Base-by-base conservation (phyloP, 2,113 vertebrate species). In the Anser brachyrhynchus region DNA sequence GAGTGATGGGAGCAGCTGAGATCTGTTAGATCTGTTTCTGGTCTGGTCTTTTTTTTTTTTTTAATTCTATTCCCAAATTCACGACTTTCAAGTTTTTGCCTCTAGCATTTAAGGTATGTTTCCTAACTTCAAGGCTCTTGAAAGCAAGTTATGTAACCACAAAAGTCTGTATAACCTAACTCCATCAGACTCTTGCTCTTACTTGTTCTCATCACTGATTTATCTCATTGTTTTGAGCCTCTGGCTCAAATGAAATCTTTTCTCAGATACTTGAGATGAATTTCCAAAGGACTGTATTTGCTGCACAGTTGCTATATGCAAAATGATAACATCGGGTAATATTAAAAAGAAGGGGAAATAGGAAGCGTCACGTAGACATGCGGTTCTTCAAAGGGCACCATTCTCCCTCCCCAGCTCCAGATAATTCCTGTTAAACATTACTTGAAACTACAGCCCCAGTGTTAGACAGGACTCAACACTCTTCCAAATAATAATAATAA, bases 81-180 rank as follows among this genome's bases (percentile, higher is more conserved):
- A 79, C 3, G 6, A 54, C 67, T 88, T 94, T 61, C 22, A 87
- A 57, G 35, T 57, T 92, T 79, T 83, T 70, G 82, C 59, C 88
- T 85, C 43, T 13, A 73, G 59, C 55, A 44, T 39, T 62, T 69
- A 78, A 4, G 29, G 28, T 57, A 49, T 5, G 25, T 54, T 87
- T 83, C 52, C 54, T 69, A 44, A 52, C 41, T 75, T 65, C 14
- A 73, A 83, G 54, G 49, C 76, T 79, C 88, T 61, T 93, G 79
- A 96, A 96, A 96, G 58, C 43, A 57, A 85, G 15, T 54, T 57
- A 46, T 17, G 17, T 19, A 94, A 82, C 54, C 84, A 82, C 74
- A 95, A 64, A 91, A 90, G 51, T 33, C 66, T 79, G 28, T 84
- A 28, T 69, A 91, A 74, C 44, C 29, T 11, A 84, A 85, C 37